Evolutionary conservation across 1,140 invertebrate species (phyloP), one percentile per base, ranked within the genome.

Genomic region (Contarinia nasturtii): DNA sequence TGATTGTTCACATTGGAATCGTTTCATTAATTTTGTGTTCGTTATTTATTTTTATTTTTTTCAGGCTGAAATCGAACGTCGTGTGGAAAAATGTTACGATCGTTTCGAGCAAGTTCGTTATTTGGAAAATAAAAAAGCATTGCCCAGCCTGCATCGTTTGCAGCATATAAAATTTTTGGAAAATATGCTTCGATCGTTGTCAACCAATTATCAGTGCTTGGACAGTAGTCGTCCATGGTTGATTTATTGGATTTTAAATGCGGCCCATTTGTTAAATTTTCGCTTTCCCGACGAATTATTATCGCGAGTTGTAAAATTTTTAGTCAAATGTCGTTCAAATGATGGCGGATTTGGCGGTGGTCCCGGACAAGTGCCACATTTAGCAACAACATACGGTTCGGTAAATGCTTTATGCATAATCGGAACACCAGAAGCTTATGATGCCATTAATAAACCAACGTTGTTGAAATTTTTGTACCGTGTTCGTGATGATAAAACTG

Each of bases 311-410:
- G 75, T 77, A 18, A 56, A 74, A 19, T 88, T 89, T 63, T 12
- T 41, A 50, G 60, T 53, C 40, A 76, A 76, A 55, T 94, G 90
- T 62, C 87, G 92, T 55, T 67, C 76, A 56, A 71, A 76, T 7
- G 69, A 75, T 50, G 92, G 93, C 22, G 92, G 92, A 5, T 98
- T 93, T 74, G 89, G 82, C 43, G 93, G 94, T 53, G 93, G 92
- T 15, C 93, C 92, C 0, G 77, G 77, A 2, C 94, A 98, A 64
- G 68, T 77, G 57, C 68, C 92, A 21, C 95, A 99, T 69, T 70
- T 98, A 45, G 95, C 94, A 1, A 79, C 93, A 27, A 98, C 94
- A 5, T 99, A 97, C 72, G 95, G 93, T 43, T 92, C 94, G 50
- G 79, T 98, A 1, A 93, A 90, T 71, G 79, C 90, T 8, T 67